These are phyloP conservation scores for Gadus macrocephalus DNA, from an alignment of 2,113 vertebrate genomes.

Conservation along the genomic window DNA sequence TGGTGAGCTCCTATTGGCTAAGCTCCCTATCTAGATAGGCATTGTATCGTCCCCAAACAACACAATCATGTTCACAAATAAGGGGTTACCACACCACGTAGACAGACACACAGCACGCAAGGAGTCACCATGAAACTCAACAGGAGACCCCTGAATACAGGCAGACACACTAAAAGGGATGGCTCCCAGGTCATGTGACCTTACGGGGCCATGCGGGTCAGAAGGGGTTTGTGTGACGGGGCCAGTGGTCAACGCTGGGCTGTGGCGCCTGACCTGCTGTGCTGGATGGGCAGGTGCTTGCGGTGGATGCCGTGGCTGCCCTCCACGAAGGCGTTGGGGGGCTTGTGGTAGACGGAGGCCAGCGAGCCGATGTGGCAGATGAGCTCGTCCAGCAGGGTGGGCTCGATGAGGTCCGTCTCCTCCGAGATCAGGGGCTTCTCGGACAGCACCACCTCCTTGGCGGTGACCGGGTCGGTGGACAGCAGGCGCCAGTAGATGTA, in stretches of 20 bases:
- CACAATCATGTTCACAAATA: too few relatives aligned
- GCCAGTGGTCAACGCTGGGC: background rate
- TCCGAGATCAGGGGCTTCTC: constrained; percentile 97
- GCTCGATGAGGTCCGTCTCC: constrained; percentile 95
- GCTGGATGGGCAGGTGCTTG: constrained; percentile 96
- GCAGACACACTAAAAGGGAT: too few relatives aligned
- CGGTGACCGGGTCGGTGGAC: constrained; percentile 95
- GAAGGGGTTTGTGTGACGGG: too few relatives aligned
- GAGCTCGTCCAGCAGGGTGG: constrained; percentile 91
- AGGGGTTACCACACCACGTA: too few relatives aligned
- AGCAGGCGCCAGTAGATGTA: constrained; percentile 99
- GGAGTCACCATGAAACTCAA: too few relatives aligned
- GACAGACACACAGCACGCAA: too few relatives aligned
- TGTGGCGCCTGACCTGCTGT: constrained; percentile 79
- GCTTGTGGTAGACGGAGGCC: constrained; percentile 97
- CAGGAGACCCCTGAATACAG: too few relatives aligned
- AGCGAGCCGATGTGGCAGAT: constrained; percentile 97
- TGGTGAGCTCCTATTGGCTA: too few relatives aligned
- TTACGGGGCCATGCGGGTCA: too few relatives aligned
- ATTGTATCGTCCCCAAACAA: too few relatives aligned
- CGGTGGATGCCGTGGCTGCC: constrained; percentile 96
- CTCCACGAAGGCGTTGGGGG: constrained; percentile 96
- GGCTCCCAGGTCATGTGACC: too few relatives aligned
- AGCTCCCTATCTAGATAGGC: too few relatives aligned
- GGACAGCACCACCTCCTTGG: constrained; percentile 95